Conservation (phyloP, 2,888 invertebrate genomes). For the Gastracanthus pulcherrimus region DNA sequence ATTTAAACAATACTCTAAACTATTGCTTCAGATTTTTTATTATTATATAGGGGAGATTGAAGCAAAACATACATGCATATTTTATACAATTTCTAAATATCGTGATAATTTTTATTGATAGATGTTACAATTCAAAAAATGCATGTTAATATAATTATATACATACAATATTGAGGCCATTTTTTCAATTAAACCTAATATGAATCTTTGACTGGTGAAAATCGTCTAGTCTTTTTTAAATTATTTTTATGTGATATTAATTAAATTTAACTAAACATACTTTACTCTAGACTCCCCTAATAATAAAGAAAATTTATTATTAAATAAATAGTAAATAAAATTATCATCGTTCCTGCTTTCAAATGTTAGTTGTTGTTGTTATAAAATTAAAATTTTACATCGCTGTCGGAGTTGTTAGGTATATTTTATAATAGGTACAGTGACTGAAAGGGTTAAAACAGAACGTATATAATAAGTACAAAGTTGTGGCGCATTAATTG, state of each 20-base stretch:
- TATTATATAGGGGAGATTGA: not conserved
- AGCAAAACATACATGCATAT: not conserved
- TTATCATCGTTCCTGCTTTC: not conserved
- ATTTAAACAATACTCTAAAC: not conserved
- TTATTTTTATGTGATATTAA: not conserved
- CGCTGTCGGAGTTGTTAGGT: not conserved
- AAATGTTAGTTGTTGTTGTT: not conserved
- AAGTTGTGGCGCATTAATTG: slow-evolving; percentile 37
- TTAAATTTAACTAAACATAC: no score
- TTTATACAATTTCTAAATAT: not conserved
- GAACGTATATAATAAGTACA: slow-evolving; percentile 35
- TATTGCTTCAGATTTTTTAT: not conserved
- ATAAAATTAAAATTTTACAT: not conserved
- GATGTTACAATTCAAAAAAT: no score
- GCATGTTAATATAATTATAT: no score
- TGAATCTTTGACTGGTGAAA: not conserved
- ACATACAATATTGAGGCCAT: not conserved
- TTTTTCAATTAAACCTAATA: not conserved
- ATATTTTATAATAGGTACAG: not conserved
- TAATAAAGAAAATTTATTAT: not conserved
- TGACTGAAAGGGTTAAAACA: slow-evolving; percentile 8
- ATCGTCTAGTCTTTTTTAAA: not conserved
- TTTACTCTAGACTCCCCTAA: not conserved
- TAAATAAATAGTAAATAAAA: not conserved
- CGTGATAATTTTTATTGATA: not conserved